Percentiles rank a stretch among this genome's conserved stretches.
Evolutionary conservation across 1,140 invertebrate genomes (phyloP).

Genomic region (Metopolophium dirhodum): DNA sequence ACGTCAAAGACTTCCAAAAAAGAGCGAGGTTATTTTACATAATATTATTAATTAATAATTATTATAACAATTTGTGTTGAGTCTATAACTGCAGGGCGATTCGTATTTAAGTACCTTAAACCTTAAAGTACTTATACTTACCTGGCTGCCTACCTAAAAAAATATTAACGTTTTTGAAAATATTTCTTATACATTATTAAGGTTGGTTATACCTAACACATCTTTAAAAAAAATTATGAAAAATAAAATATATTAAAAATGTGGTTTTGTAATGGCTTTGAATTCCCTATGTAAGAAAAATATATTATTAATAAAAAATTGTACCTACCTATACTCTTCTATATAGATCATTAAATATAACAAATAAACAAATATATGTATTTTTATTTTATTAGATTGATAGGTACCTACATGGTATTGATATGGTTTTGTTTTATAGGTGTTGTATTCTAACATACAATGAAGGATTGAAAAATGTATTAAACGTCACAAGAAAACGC

Average conservation of each 20-base stretch:
- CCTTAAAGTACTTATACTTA: not conserved
- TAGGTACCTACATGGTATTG: not conserved
- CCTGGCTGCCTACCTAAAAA: not conserved
- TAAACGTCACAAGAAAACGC: not conserved
- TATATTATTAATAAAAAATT: not conserved
- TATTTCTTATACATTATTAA: not conserved
- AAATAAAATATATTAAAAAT: not conserved
- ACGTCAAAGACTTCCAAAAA: rapidly evolving
- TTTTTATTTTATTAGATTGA: not conserved
- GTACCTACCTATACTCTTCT: not conserved
- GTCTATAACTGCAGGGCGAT: not conserved
- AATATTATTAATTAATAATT: not conserved
- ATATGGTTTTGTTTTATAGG: not conserved
- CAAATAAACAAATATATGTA: not conserved
- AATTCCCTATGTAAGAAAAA: not conserved
- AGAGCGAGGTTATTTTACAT: not conserved
- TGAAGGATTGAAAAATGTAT: not conserved
- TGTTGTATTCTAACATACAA: not conserved
- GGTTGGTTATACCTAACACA: no score
- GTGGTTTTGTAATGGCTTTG: not conserved
- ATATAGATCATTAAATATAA: no score
- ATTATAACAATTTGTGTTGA: not conserved
- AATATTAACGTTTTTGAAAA: not conserved
- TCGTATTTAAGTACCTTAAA: not conserved
- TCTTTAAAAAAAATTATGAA: no score